Evolutionary conservation across 2,888 invertebrate genomes (phyloP).

Genomic region (Leptinotarsa rubiginosa): DNA sequence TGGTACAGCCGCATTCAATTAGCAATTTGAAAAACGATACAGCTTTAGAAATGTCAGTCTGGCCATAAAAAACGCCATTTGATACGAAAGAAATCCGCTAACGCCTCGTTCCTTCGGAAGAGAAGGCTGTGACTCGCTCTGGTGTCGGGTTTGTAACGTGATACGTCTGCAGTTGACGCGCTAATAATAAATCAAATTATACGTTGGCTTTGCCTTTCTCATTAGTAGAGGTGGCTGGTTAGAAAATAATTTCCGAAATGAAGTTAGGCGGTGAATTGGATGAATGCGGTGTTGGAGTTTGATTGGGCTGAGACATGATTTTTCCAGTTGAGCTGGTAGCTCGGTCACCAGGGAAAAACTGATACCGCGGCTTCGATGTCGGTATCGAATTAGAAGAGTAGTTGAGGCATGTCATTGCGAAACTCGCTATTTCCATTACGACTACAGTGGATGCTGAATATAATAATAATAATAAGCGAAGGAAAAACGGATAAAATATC

Average conservation of each 20-base stretch:
- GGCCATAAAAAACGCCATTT: constrained; percentile 10
- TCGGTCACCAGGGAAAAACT: background rate
- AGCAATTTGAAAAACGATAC: constrained; percentile 2
- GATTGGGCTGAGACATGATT: constrained; percentile 10
- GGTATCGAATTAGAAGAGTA: background rate
- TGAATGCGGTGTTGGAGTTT: constrained; percentile 8
- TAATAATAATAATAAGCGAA: no score
- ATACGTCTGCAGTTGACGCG: constrained; percentile 37
- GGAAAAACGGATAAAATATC: no score
- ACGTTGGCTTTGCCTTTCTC: constrained; percentile 34
- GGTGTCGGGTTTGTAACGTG: constrained; percentile 35
- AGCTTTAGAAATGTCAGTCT: background rate
- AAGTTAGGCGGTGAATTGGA: constrained; percentile 29
- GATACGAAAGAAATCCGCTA: constrained; percentile 19
- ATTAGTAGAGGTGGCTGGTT: constrained; percentile 36
- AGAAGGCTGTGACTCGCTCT: constrained; percentile 6
- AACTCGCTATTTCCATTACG: no score
- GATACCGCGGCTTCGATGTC: background rate
- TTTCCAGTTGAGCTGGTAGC: constrained; percentile 4
- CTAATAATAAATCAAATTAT: constrained; percentile 42
- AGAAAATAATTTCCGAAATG: constrained; percentile 33
- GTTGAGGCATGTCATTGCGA: no score
- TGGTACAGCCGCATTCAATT: background rate
- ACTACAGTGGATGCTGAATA: no score
- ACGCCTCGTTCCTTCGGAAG: constrained; percentile 6